Conservation (phyloP, 2,113 vertebrate genomes). For the Pycnonotus jocosus region DNA sequence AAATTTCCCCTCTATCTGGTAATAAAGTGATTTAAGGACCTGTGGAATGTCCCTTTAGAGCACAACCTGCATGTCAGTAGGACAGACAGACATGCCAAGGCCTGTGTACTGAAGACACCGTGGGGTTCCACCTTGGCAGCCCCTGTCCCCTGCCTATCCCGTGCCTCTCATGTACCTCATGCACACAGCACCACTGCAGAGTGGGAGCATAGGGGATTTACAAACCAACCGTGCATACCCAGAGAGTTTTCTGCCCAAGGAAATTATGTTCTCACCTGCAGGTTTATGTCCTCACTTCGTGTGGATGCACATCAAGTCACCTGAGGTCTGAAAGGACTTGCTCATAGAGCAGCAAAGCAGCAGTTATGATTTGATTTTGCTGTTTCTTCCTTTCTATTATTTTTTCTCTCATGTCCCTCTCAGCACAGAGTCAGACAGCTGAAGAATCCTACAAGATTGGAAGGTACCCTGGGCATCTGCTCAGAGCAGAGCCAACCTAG, state of each 20-base stretch:
- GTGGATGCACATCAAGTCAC: not conserved
- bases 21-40: not conserved
- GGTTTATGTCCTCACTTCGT: not conserved
- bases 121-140: rapidly evolving
- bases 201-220: rapidly evolving
- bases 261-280: not conserved
- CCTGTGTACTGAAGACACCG: rapidly evolving
- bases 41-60: constrained; percentile 18
- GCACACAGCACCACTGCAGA: not conserved
- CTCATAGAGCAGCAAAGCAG: not conserved
- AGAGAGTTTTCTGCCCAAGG: not conserved
- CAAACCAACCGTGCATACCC: not conserved
- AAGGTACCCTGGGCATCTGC: not conserved
- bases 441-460: not conserved
- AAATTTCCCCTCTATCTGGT: not conserved
- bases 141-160: not conserved
- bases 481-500: not conserved
- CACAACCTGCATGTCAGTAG: not conserved
- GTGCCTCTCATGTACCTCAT: rapidly evolving
- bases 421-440: not conserved
- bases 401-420: not conserved
- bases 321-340: not conserved
- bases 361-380: not conserved
- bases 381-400: not conserved
- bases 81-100: not conserved